Conservation (phyloP, 2,888 invertebrate genomes). For the Erebia epiphron region DNA sequence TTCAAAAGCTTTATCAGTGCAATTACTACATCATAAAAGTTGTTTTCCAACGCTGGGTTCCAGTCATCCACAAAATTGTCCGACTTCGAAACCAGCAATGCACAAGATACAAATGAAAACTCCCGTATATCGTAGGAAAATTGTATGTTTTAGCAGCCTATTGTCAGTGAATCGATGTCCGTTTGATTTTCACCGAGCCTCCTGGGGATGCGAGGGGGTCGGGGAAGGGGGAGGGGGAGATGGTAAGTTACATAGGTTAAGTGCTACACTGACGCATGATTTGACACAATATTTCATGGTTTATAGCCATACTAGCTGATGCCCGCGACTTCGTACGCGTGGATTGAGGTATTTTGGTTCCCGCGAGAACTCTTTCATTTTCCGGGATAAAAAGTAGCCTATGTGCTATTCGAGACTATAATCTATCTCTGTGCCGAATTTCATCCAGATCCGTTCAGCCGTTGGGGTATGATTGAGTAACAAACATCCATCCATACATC, state of each 20-base stretch:
- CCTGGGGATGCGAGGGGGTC: conserved; percentile 43
- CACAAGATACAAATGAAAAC: neutral
- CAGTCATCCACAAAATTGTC: neutral
- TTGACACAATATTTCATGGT: conserved; percentile 23
- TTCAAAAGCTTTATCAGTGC: neutral
- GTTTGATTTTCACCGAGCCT: conserved; percentile 63
- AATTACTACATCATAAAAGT: neutral
- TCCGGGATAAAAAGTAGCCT: too few species aligned
- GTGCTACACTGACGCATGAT: conserved; percentile 57
- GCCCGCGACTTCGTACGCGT: too few species aligned
- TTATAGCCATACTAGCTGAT: too few species aligned
- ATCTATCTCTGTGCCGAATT: too few species aligned
- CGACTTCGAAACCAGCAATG: neutral
- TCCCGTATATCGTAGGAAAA: neutral
- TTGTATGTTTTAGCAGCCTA: conserved; percentile 5
- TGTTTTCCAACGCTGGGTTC: neutral
- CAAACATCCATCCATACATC: too few species aligned
- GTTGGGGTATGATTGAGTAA: too few species aligned
- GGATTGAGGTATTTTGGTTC: too few species aligned
- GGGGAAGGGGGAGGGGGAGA: conserved; percentile 20
- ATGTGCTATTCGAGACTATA: too few species aligned
- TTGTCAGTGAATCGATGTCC: conserved; percentile 35
- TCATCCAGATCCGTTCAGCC: too few species aligned
- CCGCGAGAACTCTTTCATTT: too few species aligned
- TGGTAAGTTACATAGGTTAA: conserved; percentile 40